Percentiles rank a stretch among this genome's conserved stretches.
Conservation (phyloP, 2,113 vertebrate species). For the Crotalus tigris region DNA sequence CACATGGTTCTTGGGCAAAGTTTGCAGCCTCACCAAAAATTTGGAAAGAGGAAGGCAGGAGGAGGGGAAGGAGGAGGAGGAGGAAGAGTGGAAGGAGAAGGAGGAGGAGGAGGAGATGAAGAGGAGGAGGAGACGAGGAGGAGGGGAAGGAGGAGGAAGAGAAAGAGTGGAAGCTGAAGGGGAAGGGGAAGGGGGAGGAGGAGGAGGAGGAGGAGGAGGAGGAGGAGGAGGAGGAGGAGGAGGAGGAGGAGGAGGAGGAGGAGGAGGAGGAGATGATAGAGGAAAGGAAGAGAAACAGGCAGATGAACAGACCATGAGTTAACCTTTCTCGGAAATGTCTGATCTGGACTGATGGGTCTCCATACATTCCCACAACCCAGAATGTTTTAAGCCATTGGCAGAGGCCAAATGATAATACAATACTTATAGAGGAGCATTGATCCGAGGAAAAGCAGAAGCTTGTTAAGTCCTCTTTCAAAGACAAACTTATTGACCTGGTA, state of each 20-base stretch:
- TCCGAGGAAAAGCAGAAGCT: background rate
- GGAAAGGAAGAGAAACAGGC: too few relatives aligned
- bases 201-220: accelerated
- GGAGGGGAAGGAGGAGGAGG: background rate
- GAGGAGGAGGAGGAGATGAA: too few relatives aligned
- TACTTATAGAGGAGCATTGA: background rate
- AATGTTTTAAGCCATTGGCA: background rate
- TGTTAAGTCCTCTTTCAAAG: background rate
- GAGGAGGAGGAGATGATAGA: background rate
- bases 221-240: too few relatives aligned
- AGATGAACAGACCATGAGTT: too few relatives aligned
- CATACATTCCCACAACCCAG: background rate
- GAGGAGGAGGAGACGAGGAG: too few relatives aligned
- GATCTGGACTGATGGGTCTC: background rate
- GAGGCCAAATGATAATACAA: background rate
- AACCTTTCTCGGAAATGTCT: background rate
- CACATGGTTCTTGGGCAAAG: background rate
- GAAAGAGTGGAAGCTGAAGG: background rate
- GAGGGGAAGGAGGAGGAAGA: too few relatives aligned
- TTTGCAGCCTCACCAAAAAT: background rate
- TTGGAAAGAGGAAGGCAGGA: background rate
- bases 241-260: too few relatives aligned
- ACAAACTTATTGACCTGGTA: background rate
- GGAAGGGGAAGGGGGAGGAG: too few relatives aligned
- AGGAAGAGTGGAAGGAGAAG: background rate